Evolutionary conservation across 2,888 invertebrate genomes (phyloP).

Genomic region (Philhelius pedissequus): DNA sequence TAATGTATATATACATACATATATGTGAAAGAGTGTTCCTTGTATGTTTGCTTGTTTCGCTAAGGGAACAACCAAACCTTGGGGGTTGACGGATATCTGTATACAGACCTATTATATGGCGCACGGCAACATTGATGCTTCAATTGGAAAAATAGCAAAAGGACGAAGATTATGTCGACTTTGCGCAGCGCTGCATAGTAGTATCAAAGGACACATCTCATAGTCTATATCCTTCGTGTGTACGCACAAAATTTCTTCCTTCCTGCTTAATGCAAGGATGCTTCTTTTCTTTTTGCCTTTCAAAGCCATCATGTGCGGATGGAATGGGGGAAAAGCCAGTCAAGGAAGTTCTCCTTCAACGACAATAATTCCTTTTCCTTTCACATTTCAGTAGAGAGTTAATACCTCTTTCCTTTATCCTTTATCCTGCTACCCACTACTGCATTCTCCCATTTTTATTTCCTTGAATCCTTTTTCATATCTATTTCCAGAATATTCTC

Average conservation of each 20-base stretch:
- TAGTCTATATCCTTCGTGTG: conserved; percentile 36
- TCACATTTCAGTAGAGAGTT: conserved; percentile 59
- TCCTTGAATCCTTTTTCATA: conserved; percentile 36
- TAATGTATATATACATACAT: neutral
- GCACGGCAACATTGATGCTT: conserved; percentile 17
- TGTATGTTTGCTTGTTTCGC: neutral
- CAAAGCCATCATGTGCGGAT: neutral
- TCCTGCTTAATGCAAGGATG: conserved; percentile 51
- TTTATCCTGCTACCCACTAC: neutral
- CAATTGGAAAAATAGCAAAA: conserved; percentile 48
- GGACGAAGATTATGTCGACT: conserved; percentile 30
- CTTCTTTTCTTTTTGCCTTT: conserved; percentile 18
- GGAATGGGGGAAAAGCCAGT: neutral
- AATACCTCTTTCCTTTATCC: conserved; percentile 30
- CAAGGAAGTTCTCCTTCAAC: conserved; percentile 48
- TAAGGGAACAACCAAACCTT: neutral
- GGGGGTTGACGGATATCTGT: neutral
- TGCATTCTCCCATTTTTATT: neutral
- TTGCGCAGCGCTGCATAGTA: neutral
- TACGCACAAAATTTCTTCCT: conserved; percentile 67
- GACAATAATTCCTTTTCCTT: conserved; percentile 57
- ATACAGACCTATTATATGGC: conserved; percentile 17
- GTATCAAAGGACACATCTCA: conserved; percentile 20
- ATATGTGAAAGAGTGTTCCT: neutral
- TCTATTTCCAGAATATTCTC: neutral